Conservation (phyloP, 2,113 vertebrate genomes). For the Siniperca chuatsi region DNA sequence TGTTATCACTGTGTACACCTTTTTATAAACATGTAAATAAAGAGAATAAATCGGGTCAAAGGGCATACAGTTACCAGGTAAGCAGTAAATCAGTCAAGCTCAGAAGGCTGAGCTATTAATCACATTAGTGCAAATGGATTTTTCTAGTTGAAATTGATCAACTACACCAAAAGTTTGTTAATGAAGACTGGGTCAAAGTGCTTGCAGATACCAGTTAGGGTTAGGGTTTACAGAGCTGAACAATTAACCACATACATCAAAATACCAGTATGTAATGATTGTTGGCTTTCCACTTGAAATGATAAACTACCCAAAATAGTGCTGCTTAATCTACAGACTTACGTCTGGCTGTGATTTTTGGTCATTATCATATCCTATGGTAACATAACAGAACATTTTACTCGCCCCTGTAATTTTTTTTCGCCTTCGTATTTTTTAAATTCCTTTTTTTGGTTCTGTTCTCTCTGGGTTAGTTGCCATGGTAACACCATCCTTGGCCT, state of each 20-base stretch:
- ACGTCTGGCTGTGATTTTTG: not conserved
- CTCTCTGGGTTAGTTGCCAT: slow-evolving; percentile 75
- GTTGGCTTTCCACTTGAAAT: not conserved
- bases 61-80: slow-evolving; percentile 9
- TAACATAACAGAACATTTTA: slow-evolving; percentile 22
- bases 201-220: not conserved
- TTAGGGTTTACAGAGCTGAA: not conserved
- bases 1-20: slow-evolving; percentile 3
- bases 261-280: not conserved
- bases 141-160: not conserved
- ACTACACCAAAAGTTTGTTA: not conserved
- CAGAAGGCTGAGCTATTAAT: not conserved
- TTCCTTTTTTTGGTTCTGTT: slow-evolving; percentile 46
- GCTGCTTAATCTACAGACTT: not conserved
- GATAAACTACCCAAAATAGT: not conserved
- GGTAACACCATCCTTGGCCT: slow-evolving; percentile 77
- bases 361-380: not conserved
- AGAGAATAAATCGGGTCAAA: slow-evolving; percentile 17
- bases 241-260: not conserved
- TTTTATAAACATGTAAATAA: slow-evolving; percentile 37
- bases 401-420: not conserved
- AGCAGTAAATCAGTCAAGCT: slow-evolving; percentile 17
- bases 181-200: not conserved
- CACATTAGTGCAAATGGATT: not conserved
- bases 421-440: not conserved